Evolutionary conservation across 2,797 vertebrate species (phyloP).

Genomic region (Epinephelus awoara): DNA sequence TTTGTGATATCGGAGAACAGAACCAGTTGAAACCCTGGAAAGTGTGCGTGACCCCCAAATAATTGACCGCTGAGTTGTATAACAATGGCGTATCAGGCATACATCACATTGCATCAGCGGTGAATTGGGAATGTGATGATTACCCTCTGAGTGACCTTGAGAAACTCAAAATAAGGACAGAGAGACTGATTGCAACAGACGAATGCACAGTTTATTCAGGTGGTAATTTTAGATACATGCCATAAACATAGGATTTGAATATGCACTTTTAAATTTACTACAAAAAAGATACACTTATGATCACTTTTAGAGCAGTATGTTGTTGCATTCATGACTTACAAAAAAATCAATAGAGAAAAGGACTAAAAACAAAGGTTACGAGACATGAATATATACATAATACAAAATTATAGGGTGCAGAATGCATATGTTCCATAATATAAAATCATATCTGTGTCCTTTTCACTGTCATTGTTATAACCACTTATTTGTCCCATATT

Average conservation of each 20-base stretch:
- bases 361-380: background rate
- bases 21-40: background rate
- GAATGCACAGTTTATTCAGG: background rate
- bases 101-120: slow-evolving; percentile 51
- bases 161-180: slow-evolving; percentile 18
- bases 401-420: too few species aligned
- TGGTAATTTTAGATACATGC: background rate
- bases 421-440: background rate
- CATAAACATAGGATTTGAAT: background rate
- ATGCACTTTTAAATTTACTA: background rate
- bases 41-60: background rate
- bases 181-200: slow-evolving; percentile 7
- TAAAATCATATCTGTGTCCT: background rate
- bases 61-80: slow-evolving; percentile 11
- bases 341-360: background rate
- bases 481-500: background rate
- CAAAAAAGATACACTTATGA: background rate
- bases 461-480: slow-evolving; percentile 13
- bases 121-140: slow-evolving; percentile 48
- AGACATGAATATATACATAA: background rate
- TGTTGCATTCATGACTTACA: background rate
- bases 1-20: background rate
- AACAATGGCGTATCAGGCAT: slow-evolving; percentile 34
- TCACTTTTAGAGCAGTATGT: background rate
- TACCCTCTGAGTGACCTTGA: slow-evolving; percentile 44